Evolutionary conservation across 1,140 invertebrate species (phyloP).

Genomic region (Drosophila santomea): DNA sequence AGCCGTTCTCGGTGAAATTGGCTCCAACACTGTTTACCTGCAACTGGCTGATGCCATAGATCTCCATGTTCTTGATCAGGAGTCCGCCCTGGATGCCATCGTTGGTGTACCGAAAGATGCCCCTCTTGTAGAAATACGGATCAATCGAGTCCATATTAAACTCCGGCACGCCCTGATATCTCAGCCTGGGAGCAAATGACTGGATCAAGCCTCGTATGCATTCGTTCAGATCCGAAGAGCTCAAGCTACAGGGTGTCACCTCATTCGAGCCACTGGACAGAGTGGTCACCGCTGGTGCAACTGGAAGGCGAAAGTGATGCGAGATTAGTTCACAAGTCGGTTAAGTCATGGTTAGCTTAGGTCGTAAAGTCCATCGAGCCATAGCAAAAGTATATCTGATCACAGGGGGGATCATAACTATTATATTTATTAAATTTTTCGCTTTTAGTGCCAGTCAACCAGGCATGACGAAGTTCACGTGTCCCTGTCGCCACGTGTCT

Average conservation of each 20-base stretch:
- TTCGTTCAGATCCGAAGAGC: slow-evolving; percentile 67
- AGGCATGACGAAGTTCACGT: slow-evolving; percentile 49
- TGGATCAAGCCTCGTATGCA: slow-evolving; percentile 70
- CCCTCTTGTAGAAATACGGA: slow-evolving; percentile 77
- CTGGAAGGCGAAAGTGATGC: slow-evolving; percentile 53
- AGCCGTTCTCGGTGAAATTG: slow-evolving; percentile 71
- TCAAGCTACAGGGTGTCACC: slow-evolving; percentile 60
- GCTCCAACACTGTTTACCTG: slow-evolving; percentile 63
- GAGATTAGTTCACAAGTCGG: slow-evolving; percentile 47
- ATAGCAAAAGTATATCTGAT: slow-evolving; percentile 48
- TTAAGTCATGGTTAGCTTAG: slow-evolving; percentile 46
- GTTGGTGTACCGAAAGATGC: slow-evolving; percentile 80
- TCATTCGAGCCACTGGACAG: slow-evolving; percentile 23
- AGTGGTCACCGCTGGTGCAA: slow-evolving; percentile 43
- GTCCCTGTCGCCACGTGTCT: slow-evolving; percentile 25
- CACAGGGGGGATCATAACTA: slow-evolving; percentile 11
- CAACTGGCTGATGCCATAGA: slow-evolving; percentile 72
- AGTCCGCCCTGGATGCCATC: slow-evolving; percentile 81
- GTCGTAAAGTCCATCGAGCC: slow-evolving; percentile 52
- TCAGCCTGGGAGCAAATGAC: slow-evolving; percentile 58
- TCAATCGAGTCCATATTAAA: slow-evolving; percentile 69
- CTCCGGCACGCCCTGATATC: slow-evolving; percentile 58
- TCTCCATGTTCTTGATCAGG: slow-evolving; percentile 81
- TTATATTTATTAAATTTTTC: slow-evolving; percentile 24
- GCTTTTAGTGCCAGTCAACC: slow-evolving; percentile 40